Evolutionary conservation across 2,113 vertebrate genomes (phyloP).

Genomic region (Laticauda colubrina): DNA sequence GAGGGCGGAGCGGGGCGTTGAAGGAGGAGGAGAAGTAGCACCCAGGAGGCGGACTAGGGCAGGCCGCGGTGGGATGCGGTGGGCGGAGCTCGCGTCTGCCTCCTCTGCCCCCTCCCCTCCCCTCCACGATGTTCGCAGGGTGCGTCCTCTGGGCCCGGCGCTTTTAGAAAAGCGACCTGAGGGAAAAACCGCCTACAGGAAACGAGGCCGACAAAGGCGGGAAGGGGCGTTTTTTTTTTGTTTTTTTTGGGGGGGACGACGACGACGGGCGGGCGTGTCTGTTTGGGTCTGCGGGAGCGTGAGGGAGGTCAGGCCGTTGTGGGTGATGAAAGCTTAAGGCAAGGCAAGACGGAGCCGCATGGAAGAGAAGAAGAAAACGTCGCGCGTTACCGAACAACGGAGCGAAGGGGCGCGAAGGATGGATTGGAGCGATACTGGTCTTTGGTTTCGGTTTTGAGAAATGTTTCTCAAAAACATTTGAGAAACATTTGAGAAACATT

Average conservation of each 20-base stretch:
- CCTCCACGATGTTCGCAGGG: neutral
- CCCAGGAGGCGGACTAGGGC: conserved; percentile 27
- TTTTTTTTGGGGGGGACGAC: too few relatives aligned
- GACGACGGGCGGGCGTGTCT: neutral
- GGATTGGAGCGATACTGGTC: neutral
- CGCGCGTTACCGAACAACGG: neutral
- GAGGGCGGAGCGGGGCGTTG: conserved; percentile 10
- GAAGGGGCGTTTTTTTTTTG: neutral
- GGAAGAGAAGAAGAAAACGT: neutral
- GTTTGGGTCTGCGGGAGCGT: neutral
- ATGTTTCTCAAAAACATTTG: too few relatives aligned
- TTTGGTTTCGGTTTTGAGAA: neutral
- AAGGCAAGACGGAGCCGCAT: neutral
- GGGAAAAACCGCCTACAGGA: conserved; percentile 1
- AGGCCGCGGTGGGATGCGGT: neutral
- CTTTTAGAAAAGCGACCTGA: conserved; percentile 21
- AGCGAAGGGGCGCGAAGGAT: neutral
- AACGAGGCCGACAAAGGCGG: neutral
- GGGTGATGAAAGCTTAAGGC: neutral
- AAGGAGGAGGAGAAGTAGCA: conserved; percentile 7
- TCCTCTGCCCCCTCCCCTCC: neutral
- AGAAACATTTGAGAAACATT: neutral
- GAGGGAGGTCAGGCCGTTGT: neutral
- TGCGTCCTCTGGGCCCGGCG: conserved; percentile 24
- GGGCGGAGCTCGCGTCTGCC: conserved; percentile 27